Evolutionary conservation across 2,888 invertebrate species (phyloP).

Genomic region (Tetanocera ferruginea): DNA sequence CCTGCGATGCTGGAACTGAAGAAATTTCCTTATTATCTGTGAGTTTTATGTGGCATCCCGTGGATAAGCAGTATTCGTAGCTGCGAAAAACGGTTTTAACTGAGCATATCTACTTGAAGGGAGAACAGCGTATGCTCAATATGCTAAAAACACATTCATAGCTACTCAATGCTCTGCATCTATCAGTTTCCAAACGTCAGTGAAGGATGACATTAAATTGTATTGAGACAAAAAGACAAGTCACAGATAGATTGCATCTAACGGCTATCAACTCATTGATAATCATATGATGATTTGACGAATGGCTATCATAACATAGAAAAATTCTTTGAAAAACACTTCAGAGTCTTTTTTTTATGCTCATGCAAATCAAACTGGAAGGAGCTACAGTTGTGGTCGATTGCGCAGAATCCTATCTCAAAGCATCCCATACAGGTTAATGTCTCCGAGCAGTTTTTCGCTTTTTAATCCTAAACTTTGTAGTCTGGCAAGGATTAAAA

Average conservation of each 20-base stretch:
- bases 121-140: constrained; percentile 7
- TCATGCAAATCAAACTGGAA: not conserved
- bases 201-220: not conserved
- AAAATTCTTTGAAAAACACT: too few species aligned
- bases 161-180: not conserved
- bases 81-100: not conserved
- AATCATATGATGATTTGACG: not conserved
- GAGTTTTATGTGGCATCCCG: constrained; percentile 14
- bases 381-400: not conserved
- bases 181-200: constrained; percentile 1
- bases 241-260: not conserved
- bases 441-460: too few species aligned
- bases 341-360: too few species aligned
- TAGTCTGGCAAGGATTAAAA: too few species aligned
- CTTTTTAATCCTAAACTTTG: too few species aligned
- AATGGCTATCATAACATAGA: not conserved
- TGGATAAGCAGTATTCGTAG: not conserved
- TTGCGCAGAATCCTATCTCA: not conserved
- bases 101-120: not conserved
- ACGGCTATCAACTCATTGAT: not conserved
- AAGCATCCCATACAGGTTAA: too few species aligned
- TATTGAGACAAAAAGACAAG: too few species aligned
- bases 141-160: too few species aligned
- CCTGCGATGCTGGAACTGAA: constrained; percentile 49
- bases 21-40: constrained; percentile 16